Evolutionary conservation across 2,113 vertebrate genomes (phyloP).

Genomic region (Miniopterus natalensis): DNA sequence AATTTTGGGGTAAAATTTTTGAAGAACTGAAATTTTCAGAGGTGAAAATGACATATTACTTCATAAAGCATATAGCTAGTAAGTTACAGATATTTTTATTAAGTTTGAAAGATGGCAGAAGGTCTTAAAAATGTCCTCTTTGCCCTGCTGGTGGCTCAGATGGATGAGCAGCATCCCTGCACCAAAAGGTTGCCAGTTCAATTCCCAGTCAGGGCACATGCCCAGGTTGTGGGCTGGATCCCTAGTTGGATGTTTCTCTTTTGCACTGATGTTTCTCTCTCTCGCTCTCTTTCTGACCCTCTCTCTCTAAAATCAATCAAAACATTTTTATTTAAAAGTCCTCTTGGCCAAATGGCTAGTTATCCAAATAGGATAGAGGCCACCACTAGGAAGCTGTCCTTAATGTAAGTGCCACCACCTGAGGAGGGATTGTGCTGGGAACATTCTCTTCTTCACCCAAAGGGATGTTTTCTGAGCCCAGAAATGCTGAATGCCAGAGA

Average conservation of each 20-base stretch:
- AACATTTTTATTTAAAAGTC: not conserved
- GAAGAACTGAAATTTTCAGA: not conserved
- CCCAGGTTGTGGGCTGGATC: no score
- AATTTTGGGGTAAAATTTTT: not conserved
- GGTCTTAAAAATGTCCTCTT: not conserved
- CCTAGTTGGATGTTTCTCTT: no score
- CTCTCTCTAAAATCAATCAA: no score
- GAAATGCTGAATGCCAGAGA: not conserved
- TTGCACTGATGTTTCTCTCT: no score
- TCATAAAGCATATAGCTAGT: constrained; percentile 20
- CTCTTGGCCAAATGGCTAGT: constrained; percentile 3
- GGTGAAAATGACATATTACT: constrained; percentile 44
- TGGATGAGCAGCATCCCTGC: no score
- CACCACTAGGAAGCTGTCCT: not conserved
- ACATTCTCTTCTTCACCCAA: not conserved
- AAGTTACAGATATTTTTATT: constrained; percentile 43
- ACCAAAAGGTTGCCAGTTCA: no score
- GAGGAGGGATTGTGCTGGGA: not conserved
- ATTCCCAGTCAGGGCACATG: no score
- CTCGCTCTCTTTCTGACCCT: no score
- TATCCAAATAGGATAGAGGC: not conserved
- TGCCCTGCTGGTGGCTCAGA: not conserved
- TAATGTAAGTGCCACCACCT: rapidly evolving
- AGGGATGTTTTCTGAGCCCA: not conserved
- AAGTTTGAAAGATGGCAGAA: constrained; percentile 7